Evolutionary conservation across 2,113 vertebrate genomes (phyloP).

Genomic region (Triplophysa siluroides): DNA sequence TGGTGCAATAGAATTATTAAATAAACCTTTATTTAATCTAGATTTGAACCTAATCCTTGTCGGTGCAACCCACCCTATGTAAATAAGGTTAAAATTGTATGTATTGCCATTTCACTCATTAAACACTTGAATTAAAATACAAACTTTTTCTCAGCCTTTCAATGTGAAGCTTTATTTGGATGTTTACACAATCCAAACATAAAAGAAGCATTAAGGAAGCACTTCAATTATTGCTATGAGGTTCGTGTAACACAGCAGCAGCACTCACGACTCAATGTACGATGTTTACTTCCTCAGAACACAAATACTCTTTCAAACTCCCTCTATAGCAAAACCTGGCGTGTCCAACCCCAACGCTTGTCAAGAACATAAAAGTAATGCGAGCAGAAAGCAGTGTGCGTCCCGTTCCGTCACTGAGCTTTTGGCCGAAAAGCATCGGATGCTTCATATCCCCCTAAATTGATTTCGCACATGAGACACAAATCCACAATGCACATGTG

Average conservation of each 20-base stretch:
- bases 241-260: neutral
- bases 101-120: too few relatives aligned
- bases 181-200: constrained; percentile 14
- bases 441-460: constrained; percentile 13
- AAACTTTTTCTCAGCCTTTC: neutral
- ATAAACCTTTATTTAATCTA: too few relatives aligned
- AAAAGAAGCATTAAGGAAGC: neutral
- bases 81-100: too few relatives aligned
- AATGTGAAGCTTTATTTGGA: neutral
- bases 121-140: too few relatives aligned
- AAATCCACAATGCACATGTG: neutral
- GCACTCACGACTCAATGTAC: neutral
- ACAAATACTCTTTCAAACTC: constrained; percentile 17
- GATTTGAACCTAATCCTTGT: too few relatives aligned
- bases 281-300: neutral
- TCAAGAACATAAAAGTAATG: constrained; percentile 23
- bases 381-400: constrained; percentile 5
- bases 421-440: neutral
- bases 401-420: neutral
- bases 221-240: constrained; percentile 1
- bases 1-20: too few relatives aligned
- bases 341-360: constrained; percentile 11
- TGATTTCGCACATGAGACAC: constrained; percentile 21
- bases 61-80: too few relatives aligned
- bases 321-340: neutral